Base-by-base conservation (phyloP, 2,797 vertebrate species). In the Danionella dracula region DNA sequence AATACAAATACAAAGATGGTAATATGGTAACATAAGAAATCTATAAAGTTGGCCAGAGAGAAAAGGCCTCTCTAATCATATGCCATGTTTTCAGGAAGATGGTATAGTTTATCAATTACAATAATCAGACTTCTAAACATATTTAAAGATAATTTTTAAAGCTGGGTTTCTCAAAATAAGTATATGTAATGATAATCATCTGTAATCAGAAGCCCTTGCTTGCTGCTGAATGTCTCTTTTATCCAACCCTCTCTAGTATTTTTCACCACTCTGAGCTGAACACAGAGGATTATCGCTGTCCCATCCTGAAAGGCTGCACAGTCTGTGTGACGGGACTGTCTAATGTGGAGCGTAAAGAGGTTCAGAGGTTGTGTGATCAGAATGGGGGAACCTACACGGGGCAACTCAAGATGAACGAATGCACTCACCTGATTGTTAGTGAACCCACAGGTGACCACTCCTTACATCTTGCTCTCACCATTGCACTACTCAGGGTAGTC, bases 351-450 rank as follows among this genome's bases (percentile, higher is more conserved):
- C 93, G 97, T 35, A 96, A 87, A 58, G 89, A 93, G 66, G 93
- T 99, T 8, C 93, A 98, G 77, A 85, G 90, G 4, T 91, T 97
- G 12, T 90, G 94, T 44, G 62, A 87, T 29, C 82, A 90, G 67
- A 92, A 99, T 0, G 95, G 96, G 4, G 96, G 91, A 23, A 89
- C 76, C 0, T 99, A 99, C 66, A 93, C 88, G 0, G 97, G 96
- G n/a, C 94, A 98, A 69, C 88, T 99, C 57, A 98, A 94, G 81
- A 95, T 98, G 92, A 99, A 98, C 1, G 96, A 98, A 41, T 96
- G 95, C 27, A 99, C 97, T 17, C 97, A 99, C 59, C 96, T 99
- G 70, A 94, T 99, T 10, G 97, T 94, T 61, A 90, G 88, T n/a
- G 94, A 98, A 75, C 90, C 96, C 20, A 90, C 93, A 87, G 97